Conservation (phyloP, 2,797 vertebrate species). For the Hypotaenidia philippensis region DNA sequence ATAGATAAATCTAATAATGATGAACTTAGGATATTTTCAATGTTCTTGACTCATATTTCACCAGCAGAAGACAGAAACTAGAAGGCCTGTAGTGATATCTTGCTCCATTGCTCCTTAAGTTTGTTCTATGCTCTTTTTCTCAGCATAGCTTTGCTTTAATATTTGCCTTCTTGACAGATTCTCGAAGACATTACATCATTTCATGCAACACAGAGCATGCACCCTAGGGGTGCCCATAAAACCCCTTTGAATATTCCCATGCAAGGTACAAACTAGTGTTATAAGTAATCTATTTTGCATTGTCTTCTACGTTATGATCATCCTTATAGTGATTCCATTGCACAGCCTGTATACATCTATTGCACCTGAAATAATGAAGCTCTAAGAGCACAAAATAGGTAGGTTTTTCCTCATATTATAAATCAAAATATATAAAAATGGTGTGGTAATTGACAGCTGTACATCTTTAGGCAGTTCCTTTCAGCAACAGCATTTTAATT, state of each 20-base stretch:
- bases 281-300: not conserved
- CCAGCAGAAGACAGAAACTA: not conserved
- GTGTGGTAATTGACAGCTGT: not conserved
- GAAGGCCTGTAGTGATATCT: not conserved
- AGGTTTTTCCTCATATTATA: not conserved
- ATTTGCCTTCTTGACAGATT: not conserved
- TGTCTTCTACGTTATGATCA: not conserved
- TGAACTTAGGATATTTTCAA: not conserved
- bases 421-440: slow-evolving; percentile 22
- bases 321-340: not conserved
- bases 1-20: not conserved
- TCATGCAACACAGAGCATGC: not conserved
- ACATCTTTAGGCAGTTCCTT: slow-evolving; percentile 3
- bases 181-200: not conserved
- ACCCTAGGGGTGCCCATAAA: not conserved
- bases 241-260: not conserved
- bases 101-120: not conserved
- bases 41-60: not conserved
- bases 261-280: not conserved
- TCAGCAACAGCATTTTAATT: slow-evolving; percentile 46
- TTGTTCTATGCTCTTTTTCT: not conserved
- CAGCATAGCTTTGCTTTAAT: not conserved
- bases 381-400: not conserved
- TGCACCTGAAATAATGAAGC: not conserved
- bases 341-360: not conserved